phyloP scores from a whole-genome alignment of 2,797 vertebrate species.

The Myotis vivesi region DNA sequence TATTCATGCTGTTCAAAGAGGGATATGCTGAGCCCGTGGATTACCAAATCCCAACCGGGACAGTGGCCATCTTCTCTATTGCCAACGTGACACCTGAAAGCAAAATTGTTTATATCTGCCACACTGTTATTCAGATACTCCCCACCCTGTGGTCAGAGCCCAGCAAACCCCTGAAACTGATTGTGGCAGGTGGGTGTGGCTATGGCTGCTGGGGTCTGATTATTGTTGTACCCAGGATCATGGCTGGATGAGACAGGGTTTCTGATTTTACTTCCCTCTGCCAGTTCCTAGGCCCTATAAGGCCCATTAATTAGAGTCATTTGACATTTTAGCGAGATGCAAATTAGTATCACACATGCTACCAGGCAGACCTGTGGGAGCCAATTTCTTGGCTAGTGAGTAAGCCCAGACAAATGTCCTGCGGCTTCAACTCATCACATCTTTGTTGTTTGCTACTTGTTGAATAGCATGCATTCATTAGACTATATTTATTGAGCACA shows the following conservation, averaged over 20 bases:
- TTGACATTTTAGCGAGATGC: constrained; percentile 41
- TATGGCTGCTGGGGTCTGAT: constrained; percentile 64
- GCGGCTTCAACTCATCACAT: constrained; percentile 23
- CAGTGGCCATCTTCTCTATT: constrained; percentile 71
- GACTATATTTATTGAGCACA: constrained; percentile 69
- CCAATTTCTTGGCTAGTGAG: constrained; percentile 16
- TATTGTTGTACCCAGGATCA: constrained; percentile 62
- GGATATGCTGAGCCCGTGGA: constrained; percentile 60
- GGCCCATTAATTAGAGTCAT: constrained; percentile 22
- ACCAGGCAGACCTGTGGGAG: constrained; percentile 14
- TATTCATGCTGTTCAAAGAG: constrained; percentile 75
- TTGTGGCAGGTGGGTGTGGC: constrained; percentile 75
- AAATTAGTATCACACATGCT: constrained; percentile 44
- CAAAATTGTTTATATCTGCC: constrained; percentile 67
- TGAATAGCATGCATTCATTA: constrained; percentile 7
- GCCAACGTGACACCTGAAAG: constrained; percentile 69
- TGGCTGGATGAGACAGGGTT: constrained; percentile 52
- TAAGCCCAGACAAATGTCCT: neutral
- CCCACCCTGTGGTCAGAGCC: constrained; percentile 71
- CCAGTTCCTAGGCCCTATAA: constrained; percentile 23
- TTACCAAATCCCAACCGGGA: constrained; percentile 65
- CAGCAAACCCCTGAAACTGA: constrained; percentile 71
- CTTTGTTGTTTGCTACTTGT: constrained; percentile 51
- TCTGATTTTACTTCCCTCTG: constrained; percentile 42
- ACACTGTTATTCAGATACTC: constrained; percentile 68